These are phyloP conservation scores for Fregata magnificens DNA, from an alignment of 2,113 vertebrate genomes.

Conservation along the genomic window DNA sequence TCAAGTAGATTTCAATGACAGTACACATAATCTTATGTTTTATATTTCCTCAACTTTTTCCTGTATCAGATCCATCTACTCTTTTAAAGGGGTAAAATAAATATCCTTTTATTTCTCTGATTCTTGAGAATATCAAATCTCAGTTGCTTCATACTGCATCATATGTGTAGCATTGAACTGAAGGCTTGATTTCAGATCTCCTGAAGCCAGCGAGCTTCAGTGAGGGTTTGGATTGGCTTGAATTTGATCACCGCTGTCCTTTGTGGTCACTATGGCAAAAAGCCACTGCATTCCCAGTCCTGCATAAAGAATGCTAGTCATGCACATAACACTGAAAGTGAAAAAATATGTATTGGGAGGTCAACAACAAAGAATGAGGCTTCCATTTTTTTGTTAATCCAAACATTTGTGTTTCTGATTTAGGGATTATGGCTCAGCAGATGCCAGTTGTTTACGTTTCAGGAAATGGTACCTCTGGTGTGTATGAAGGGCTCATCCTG, in stretches of 20 bases:
- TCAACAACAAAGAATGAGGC: neutral
- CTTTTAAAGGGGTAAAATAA: neutral
- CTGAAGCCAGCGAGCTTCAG: neutral
- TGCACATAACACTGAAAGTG: neutral
- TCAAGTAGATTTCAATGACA: neutral
- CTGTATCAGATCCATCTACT: neutral
- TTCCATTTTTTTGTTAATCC: constrained; percentile 18
- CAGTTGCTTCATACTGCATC: neutral
- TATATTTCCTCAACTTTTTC: neutral
- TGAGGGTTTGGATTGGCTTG: neutral
- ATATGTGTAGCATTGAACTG: neutral
- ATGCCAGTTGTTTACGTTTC: constrained; percentile 36
- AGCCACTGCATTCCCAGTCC: neutral
- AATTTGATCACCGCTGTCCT: neutral
- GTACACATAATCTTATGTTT: neutral
- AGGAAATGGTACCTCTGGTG: constrained; percentile 10
- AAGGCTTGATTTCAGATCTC: neutral
- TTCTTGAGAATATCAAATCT: neutral
- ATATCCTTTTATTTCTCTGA: neutral
- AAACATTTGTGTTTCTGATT: constrained; percentile 58
- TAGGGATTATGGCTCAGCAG: constrained; percentile 34
- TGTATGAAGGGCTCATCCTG: constrained; percentile 31
- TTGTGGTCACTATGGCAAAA: neutral
- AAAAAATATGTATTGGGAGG: neutral
- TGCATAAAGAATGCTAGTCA: neutral